Conservation (phyloP, 2,888 invertebrate species). For the Griposia aprilina region DNA sequence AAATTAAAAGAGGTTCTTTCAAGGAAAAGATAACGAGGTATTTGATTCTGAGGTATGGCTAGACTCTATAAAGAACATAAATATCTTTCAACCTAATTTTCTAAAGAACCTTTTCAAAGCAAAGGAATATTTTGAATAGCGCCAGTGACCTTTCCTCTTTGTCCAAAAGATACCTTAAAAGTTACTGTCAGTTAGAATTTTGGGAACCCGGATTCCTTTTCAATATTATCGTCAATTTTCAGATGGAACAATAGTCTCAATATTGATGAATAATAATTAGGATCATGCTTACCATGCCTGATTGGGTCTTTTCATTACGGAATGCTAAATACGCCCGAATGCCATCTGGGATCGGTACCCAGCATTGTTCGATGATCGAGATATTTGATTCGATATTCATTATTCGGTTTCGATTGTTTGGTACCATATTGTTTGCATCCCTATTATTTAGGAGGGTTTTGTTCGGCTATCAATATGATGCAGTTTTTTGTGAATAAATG, state of each 20-base stretch:
- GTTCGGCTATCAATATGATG: constrained; percentile 39
- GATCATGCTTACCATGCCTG: constrained; percentile 56
- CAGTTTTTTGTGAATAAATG: constrained; percentile 39
- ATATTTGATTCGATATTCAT: constrained; percentile 62
- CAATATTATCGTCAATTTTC: constrained; percentile 36
- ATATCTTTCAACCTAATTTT: constrained; percentile 21
- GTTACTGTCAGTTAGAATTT: constrained; percentile 32
- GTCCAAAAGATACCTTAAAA: constrained; percentile 46
- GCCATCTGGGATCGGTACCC: constrained; percentile 42
- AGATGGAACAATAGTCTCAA: constrained; percentile 52
- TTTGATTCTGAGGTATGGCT: not conserved
- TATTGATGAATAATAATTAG: constrained; percentile 57
- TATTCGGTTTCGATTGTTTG: constrained; percentile 58
- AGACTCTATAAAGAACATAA: constrained; percentile 5
- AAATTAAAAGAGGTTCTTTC: not conserved
- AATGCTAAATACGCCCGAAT: constrained; percentile 58
- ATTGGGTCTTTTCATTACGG: constrained; percentile 65
- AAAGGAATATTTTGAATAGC: constrained; percentile 53
- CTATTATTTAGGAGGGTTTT: constrained; percentile 59
- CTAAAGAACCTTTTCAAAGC: not conserved
- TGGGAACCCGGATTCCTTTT: constrained; percentile 32
- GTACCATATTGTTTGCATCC: constrained; percentile 57
- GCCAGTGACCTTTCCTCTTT: constrained; percentile 38
- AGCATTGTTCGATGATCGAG: constrained; percentile 55
- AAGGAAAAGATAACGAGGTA: not conserved